Conservation (phyloP, 2,113 vertebrate genomes). For the Catharus bicknelli region DNA sequence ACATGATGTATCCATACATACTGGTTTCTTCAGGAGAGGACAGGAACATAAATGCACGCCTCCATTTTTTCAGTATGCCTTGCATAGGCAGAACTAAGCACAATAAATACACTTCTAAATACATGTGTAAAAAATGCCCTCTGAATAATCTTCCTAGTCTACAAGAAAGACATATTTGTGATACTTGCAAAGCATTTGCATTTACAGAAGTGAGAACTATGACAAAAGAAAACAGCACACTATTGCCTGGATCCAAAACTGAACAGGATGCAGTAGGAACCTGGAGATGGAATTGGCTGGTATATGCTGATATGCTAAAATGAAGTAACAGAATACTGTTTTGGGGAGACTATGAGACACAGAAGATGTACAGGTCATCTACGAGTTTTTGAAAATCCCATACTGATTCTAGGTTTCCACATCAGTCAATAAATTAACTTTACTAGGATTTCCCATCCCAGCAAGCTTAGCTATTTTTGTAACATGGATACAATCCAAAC, state of each 20-base stretch:
- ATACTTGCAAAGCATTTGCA: background rate
- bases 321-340: background rate
- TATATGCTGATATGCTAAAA: background rate
- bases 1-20: background rate
- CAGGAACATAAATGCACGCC: background rate
- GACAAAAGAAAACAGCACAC: background rate
- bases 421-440: background rate
- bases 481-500: background rate
- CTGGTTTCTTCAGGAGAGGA: background rate
- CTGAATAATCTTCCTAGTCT: background rate
- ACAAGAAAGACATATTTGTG: background rate
- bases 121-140: accelerated
- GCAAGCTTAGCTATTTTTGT: background rate
- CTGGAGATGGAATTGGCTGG: background rate
- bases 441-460: background rate
- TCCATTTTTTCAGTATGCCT: background rate
- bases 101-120: background rate
- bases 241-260: background rate
- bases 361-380: background rate
- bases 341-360: background rate
- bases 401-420: background rate
- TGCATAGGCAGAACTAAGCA: background rate
- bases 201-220: background rate
- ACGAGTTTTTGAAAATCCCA: background rate
- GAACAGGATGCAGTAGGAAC: background rate